Percentiles rank a stretch among this genome's conserved stretches.
These are phyloP conservation scores for Zaprionus tsacasi DNA, from an alignment of 1,140 invertebrate species.

Conservation along the genomic window DNA sequence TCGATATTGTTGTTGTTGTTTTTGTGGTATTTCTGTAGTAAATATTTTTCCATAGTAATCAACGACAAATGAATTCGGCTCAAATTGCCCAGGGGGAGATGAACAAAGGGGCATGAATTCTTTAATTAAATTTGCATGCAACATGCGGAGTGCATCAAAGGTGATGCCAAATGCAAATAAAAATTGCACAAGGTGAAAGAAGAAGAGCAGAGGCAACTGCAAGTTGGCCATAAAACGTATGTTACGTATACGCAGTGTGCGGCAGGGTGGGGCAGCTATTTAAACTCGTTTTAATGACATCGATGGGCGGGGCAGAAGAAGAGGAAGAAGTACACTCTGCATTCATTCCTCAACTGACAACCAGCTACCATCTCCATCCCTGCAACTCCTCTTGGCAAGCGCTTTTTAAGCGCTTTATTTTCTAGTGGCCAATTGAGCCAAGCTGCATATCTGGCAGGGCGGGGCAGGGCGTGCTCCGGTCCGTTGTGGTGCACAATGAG, in stretches of 20 bases:
- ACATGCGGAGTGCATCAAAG: slow-evolving; percentile 49
- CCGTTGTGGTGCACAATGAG: slow-evolving; percentile 12
- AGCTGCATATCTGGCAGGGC: slow-evolving; percentile 15
- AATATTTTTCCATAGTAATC: slow-evolving; percentile 57
- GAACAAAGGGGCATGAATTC: neutral
- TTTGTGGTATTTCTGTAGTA: neutral
- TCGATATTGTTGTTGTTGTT: neutral
- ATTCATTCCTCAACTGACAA: slow-evolving; percentile 44
- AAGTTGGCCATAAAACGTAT: slow-evolving; percentile 50
- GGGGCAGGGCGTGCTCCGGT: neutral
- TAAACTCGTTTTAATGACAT: slow-evolving; percentile 72
- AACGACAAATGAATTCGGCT: slow-evolving; percentile 42
- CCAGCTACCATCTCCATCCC: neutral
- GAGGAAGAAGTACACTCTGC: slow-evolving; percentile 30
- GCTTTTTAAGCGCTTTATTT: slow-evolving; percentile 50
- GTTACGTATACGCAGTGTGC: slow-evolving; percentile 62
- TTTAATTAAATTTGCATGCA: slow-evolving; percentile 75
- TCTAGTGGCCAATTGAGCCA: slow-evolving; percentile 59
- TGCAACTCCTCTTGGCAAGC: neutral
- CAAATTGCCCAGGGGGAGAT: slow-evolving; percentile 36
- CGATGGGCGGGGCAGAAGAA: slow-evolving; percentile 17
- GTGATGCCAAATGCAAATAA: slow-evolving; percentile 50
- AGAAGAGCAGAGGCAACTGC: neutral
- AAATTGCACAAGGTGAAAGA: slow-evolving; percentile 37
- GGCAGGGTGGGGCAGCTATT: slow-evolving; percentile 42